Evolutionary conservation across 2,888 invertebrate species (phyloP).

Genomic region (Tillus elongatus): DNA sequence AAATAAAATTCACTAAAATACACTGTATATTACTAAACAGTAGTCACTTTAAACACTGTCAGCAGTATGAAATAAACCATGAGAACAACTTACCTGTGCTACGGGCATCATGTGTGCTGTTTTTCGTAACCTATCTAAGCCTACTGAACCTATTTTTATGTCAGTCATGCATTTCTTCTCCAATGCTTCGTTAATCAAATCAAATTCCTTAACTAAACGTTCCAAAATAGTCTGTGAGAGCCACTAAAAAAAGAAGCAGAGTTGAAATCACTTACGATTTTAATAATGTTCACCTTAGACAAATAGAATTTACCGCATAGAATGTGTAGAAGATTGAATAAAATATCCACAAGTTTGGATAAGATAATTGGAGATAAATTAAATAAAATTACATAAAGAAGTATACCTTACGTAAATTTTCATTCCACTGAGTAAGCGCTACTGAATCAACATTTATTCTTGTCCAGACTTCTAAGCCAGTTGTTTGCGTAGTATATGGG

Average conservation of each 20-base stretch:
- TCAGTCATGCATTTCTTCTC: conserved; percentile 60
- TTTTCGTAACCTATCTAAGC: conserved; percentile 65
- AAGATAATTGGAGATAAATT: no score
- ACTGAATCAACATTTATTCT: conserved; percentile 56
- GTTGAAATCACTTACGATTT: no score
- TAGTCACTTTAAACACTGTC: no score
- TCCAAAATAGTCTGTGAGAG: conserved; percentile 73
- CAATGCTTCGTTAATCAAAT: conserved; percentile 59
- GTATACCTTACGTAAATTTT: conserved; percentile 65
- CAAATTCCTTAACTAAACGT: conserved; percentile 66
- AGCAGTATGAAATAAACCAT: no score
- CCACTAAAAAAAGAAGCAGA: conserved; percentile 56
- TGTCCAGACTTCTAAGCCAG: conserved; percentile 47
- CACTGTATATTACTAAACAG: no score
- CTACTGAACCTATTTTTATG: conserved; percentile 58
- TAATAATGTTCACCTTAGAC: no score
- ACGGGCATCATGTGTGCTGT: conserved; percentile 52
- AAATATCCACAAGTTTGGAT: no score
- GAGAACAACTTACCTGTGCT: no score
- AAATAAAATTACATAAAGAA: no score
- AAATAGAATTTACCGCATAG: no score
- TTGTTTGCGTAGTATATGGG: conserved; percentile 41
- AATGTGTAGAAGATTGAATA: no score
- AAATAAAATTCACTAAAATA: no score
- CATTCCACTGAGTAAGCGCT: conserved; percentile 67